Evolutionary conservation across 2,888 invertebrate species (phyloP).

Genomic region (Hylaea fasciaria): DNA sequence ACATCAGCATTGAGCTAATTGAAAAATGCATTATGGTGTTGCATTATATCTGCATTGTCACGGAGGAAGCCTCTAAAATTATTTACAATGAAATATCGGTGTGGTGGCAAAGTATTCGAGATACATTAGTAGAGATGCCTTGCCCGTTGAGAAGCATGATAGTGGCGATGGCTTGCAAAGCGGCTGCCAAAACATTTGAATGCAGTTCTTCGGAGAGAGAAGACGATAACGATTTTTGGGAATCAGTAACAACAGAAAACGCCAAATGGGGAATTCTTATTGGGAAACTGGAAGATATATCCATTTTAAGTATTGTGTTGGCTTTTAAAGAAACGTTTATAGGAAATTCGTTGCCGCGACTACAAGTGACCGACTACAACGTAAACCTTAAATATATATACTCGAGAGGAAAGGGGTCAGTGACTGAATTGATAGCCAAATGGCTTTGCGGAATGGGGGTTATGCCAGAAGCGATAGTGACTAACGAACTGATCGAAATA

Average conservation of each 20-base stretch:
- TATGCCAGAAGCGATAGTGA: slow-evolving; percentile 86
- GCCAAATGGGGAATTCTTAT: slow-evolving; percentile 94
- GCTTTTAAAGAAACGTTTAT: slow-evolving; percentile 75
- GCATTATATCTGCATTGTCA: slow-evolving; percentile 86
- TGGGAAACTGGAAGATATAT: slow-evolving; percentile 95
- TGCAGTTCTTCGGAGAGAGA: slow-evolving; percentile 77
- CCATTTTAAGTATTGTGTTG: slow-evolving; percentile 90
- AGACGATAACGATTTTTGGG: slow-evolving; percentile 87
- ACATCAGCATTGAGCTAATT: slow-evolving; percentile 85
- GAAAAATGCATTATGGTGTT: slow-evolving; percentile 88
- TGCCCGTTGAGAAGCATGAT: slow-evolving; percentile 92
- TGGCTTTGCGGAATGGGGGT: slow-evolving; percentile 92
- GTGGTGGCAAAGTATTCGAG: slow-evolving; percentile 93
- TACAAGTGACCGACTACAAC: slow-evolving; percentile 83
- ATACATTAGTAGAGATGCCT: slow-evolving; percentile 88
- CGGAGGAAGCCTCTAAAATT: slow-evolving; percentile 85
- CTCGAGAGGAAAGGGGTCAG: slow-evolving; percentile 90
- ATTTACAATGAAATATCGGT: slow-evolving; percentile 89
- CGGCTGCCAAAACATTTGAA: slow-evolving; percentile 86
- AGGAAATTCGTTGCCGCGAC: slow-evolving; percentile 78
- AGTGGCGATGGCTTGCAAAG: slow-evolving; percentile 93
- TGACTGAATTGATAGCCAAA: slow-evolving; percentile 94
- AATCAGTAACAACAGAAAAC: slow-evolving; percentile 92
- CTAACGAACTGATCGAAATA: slow-evolving; percentile 77
- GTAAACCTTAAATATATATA: slow-evolving; percentile 88